phyloP scores from a whole-genome alignment of 2,797 vertebrate species.

The Atherinosoma microstoma region DNA sequence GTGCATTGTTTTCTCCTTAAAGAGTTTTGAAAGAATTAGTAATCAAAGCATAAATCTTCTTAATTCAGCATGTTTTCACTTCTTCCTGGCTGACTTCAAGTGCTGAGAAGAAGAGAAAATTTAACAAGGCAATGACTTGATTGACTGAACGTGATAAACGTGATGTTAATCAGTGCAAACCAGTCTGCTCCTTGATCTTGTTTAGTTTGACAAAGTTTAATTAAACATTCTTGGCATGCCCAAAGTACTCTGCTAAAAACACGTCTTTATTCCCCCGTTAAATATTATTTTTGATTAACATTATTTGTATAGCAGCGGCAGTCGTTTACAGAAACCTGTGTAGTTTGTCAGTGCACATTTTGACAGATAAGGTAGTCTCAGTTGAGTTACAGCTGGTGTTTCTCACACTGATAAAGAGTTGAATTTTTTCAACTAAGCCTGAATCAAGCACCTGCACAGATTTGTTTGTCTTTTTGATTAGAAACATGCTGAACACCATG shows the following conservation, averaged over 20 bases:
- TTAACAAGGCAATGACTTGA: conserved; percentile 44
- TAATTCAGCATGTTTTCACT: background rate
- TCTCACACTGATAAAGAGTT: conserved; percentile 21
- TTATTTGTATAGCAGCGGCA: conserved; percentile 13
- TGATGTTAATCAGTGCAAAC: conserved; percentile 42
- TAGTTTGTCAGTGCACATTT: background rate
- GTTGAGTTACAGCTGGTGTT: background rate
- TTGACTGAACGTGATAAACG: conserved; percentile 51
- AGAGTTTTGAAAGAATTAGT: background rate
- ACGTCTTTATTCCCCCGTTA: conserved; percentile 23
- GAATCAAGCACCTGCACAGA: conserved; percentile 1
- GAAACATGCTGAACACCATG: conserved; percentile 1
- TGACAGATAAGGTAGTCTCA: conserved; percentile 15
- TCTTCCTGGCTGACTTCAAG: conserved; percentile 11
- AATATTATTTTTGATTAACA: conserved; percentile 18
- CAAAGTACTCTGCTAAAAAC: conserved; percentile 24
- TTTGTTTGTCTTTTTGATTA: background rate
- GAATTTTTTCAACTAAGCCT: conserved; percentile 7
- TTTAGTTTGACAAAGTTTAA: conserved; percentile 59
- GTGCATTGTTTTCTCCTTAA: background rate
- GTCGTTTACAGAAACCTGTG: conserved; percentile 20
- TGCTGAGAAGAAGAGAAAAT: conserved; percentile 20
- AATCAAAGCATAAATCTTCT: background rate
- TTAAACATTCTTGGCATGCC: conserved; percentile 41
- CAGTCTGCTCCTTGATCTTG: conserved; percentile 46